Percentiles rank a stretch among this genome's conserved stretches.
phyloP scores from a whole-genome alignment of 2,888 invertebrate genomes.

The Embidobia sp. region DNA sequence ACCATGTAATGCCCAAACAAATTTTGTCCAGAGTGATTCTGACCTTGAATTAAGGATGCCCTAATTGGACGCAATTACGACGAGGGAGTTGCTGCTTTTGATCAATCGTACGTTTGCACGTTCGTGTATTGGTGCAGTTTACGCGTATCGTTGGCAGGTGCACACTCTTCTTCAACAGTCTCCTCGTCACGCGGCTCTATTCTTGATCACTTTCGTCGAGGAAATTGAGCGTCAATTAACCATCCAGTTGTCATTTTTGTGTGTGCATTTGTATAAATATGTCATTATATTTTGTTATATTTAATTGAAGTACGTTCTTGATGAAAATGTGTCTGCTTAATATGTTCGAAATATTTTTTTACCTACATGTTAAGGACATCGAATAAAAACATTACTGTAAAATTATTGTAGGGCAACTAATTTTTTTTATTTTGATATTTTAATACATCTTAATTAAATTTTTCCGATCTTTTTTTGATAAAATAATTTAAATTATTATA shows the following conservation, averaged over 20 bases:
- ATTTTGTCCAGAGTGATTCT: conserved; percentile 17
- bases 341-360: no score
- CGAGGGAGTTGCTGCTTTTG: conserved; percentile 72
- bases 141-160: conserved; percentile 79
- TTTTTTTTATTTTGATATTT: no score
- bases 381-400: no score
- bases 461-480: no score
- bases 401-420: no score
- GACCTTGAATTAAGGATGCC: conserved; percentile 64
- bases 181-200: conserved; percentile 49
- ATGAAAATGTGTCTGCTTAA: no score
- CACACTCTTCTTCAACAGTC: conserved; percentile 71
- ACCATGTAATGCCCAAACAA: conserved; percentile 15
- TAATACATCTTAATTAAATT: no score
- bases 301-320: no score
- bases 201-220: conserved; percentile 75
- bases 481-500: no score
- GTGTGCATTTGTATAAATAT: not conserved
- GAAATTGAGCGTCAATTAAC: conserved; percentile 80
- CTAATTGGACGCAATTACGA: conserved; percentile 80
- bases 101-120: conserved; percentile 24
- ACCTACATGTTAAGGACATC: no score
- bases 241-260: conserved; percentile 75
- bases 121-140: conserved; percentile 20
- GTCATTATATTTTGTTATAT: no score